These are phyloP conservation scores for Nymphicus hollandicus DNA, from an alignment of 2,113 vertebrate species.

Conservation along the genomic window DNA sequence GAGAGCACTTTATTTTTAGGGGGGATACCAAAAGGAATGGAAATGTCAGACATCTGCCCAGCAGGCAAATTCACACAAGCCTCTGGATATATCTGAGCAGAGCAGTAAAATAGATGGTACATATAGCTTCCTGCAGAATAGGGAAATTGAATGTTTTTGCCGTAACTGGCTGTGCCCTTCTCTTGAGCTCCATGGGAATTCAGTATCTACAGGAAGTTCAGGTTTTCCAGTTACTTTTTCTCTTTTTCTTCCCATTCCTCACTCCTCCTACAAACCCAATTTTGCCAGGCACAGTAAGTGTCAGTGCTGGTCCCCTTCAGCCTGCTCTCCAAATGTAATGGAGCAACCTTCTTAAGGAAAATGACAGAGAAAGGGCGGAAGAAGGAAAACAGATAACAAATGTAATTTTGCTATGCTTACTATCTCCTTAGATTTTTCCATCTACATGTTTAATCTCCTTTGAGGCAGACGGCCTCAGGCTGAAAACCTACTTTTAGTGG, in stretches of 20 bases:
- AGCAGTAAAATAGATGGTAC: background rate
- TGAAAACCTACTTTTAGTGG: background rate
- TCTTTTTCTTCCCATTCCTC: background rate
- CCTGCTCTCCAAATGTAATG: background rate
- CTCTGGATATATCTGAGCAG: background rate
- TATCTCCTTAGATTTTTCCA: background rate
- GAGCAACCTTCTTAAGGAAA: background rate
- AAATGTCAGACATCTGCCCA: background rate
- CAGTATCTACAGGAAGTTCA: background rate
- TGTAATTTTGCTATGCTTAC: background rate
- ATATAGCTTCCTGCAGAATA: background rate
- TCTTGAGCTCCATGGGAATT: background rate
- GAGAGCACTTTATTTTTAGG: background rate
- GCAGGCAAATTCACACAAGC: slow-evolving; percentile 9
- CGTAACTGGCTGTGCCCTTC: background rate
- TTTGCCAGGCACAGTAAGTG: background rate
- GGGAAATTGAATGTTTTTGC: background rate
- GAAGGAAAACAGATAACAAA: background rate
- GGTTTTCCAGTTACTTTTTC: background rate
- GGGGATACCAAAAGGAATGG: background rate
- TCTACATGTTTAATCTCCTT: background rate
- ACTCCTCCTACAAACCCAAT: background rate
- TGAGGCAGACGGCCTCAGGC: background rate
- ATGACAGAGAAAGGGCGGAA: background rate
- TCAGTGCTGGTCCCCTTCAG: background rate